These are phyloP conservation scores for Trididemnum nubilum DNA, from an alignment of 23 tunicate genomes.

Conservation along the genomic window DNA sequence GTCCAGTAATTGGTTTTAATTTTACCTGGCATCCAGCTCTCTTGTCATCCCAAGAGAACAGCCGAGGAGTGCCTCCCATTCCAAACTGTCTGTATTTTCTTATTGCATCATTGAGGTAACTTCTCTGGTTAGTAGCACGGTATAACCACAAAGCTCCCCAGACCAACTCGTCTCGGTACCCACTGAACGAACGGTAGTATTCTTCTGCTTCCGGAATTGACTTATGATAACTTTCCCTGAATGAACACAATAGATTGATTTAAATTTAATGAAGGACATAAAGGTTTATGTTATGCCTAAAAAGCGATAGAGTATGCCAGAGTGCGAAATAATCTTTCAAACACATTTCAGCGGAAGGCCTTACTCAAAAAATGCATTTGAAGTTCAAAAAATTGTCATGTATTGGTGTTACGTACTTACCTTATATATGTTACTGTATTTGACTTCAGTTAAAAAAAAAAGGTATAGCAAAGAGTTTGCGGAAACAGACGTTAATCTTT, in stretches of 20 bases:
- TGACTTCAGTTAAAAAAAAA: too few species aligned
- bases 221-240: constrained; percentile 66
- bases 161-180: constrained; percentile 90
- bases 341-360: background rate
- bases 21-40: constrained; percentile 88
- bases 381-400: too few species aligned
- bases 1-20: too few species aligned
- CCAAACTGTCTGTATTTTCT: constrained; percentile 66
- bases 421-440: too few species aligned
- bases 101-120: constrained; percentile 61
- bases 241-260: background rate
- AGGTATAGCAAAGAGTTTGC: too few species aligned
- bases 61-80: constrained; percentile 60
- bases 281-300: background rate
- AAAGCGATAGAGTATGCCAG: background rate
- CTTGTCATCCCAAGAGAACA: constrained; percentile 96
- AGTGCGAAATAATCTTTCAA: background rate
- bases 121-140: constrained; percentile 59
- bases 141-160: constrained; percentile 97
- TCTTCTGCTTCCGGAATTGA: constrained; percentile 59
- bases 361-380: too few species aligned
- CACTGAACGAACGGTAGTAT: constrained; percentile 85
- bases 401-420: too few species aligned
- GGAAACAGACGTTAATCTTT: too few species aligned
- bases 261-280: background rate